Conservation (phyloP, 2,797 vertebrate genomes). For the Muraenolepis orangiensis region DNA sequence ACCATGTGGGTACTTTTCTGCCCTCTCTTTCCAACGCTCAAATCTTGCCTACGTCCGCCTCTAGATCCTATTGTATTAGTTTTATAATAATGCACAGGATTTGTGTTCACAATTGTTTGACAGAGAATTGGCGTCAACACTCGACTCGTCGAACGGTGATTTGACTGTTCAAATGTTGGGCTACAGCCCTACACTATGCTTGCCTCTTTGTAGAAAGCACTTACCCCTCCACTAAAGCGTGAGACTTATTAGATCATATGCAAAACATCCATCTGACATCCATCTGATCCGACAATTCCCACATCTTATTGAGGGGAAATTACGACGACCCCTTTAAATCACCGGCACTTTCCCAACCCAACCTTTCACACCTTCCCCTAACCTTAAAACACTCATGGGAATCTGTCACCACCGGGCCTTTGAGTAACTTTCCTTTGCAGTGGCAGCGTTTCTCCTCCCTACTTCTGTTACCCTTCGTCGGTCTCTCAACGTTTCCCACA, state of each 20-base stretch:
- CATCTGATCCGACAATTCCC: not conserved
- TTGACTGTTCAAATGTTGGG: too few species aligned
- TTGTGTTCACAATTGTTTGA: too few species aligned
- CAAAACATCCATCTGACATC: not conserved
- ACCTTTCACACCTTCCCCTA: not conserved
- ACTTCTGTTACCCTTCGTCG: not conserved
- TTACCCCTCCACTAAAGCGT: not conserved
- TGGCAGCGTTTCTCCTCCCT: not conserved
- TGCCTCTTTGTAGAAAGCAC: too few species aligned
- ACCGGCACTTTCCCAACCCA: not conserved
- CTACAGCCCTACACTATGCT: too few species aligned
- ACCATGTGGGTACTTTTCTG: too few species aligned
- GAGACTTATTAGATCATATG: not conserved
- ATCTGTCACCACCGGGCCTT: slow-evolving; percentile 3
- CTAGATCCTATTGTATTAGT: too few species aligned
- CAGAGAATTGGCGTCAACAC: too few species aligned
- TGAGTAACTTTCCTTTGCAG: not conserved
- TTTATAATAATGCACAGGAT: too few species aligned
- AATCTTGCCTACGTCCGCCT: too few species aligned
- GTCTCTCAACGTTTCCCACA: not conserved
- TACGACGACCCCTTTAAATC: not conserved
- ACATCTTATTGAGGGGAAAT: not conserved
- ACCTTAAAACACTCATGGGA: not conserved
- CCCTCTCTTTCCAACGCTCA: too few species aligned
- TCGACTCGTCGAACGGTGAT: too few species aligned